Evolutionary conservation across 2,888 invertebrate genomes (phyloP).

Genomic region (Melipona beecheii): DNA sequence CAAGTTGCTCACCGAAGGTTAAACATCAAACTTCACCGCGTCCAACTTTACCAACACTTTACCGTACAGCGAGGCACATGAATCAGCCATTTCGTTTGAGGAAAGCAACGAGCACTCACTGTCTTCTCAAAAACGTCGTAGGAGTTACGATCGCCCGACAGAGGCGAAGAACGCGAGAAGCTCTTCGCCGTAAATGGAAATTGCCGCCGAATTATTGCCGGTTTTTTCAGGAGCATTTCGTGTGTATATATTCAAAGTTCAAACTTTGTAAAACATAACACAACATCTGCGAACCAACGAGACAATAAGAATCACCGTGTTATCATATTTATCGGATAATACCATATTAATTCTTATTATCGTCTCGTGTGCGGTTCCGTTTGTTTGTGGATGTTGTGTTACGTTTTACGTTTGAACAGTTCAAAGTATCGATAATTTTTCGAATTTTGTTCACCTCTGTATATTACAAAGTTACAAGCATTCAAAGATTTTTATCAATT

Average conservation of each 20-base stretch:
- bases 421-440: no score
- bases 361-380: no score
- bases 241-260: not conserved
- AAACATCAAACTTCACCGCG: not conserved
- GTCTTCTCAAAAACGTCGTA: not conserved
- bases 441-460: no score
- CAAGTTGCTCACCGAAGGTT: not conserved
- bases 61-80: not conserved
- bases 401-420: no score
- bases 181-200: slow-evolving; percentile 38
- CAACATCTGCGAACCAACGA: no score
- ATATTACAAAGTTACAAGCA: no score
- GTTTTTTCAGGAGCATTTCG: slow-evolving; percentile 12
- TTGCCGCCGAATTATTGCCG: slow-evolving; percentile 37
- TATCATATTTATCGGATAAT: no score
- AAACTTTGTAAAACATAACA: no score
- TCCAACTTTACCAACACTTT: not conserved
- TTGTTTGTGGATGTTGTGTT: no score
- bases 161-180: not conserved
- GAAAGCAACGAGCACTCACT: slow-evolving; percentile 7
- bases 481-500: no score
- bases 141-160: slow-evolving; percentile 1
- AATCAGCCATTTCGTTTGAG: not conserved
- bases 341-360: no score
- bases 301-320: no score